Evolutionary conservation across 2,888 invertebrate genomes (phyloP).

Genomic region (Zele albiditarsus): DNA sequence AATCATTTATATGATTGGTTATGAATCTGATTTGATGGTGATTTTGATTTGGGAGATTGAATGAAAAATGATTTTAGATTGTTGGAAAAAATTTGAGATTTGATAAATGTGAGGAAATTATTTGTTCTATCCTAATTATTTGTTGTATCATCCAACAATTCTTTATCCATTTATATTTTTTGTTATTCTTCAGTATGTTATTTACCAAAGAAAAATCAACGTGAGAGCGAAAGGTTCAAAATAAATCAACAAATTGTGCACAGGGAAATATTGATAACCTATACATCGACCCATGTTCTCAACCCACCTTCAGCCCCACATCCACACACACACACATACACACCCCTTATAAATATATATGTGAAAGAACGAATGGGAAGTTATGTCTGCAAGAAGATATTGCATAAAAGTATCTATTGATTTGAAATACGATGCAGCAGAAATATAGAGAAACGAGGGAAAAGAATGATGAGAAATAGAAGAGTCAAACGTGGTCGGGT

Average conservation of each 20-base stretch:
- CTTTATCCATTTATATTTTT: neutral
- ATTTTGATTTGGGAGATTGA: too few species aligned
- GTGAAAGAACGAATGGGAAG: neutral
- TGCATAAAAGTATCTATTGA: constrained; percentile 52
- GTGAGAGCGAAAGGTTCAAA: neutral
- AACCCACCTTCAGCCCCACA: too few species aligned
- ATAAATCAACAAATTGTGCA: constrained; percentile 7
- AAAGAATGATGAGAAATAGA: neutral
- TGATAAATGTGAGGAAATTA: too few species aligned
- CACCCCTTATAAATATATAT: neutral
- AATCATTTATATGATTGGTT: too few species aligned
- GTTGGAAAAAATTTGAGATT: too few species aligned
- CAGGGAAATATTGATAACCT: neutral
- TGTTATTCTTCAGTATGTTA: neutral
- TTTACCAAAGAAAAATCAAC: neutral
- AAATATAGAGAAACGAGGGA: neutral
- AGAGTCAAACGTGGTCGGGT: constrained; percentile 11
- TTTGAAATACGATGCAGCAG: constrained; percentile 48
- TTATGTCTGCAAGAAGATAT: constrained; percentile 47
- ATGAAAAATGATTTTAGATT: too few species aligned
- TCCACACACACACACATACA: too few species aligned
- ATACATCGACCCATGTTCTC: too few species aligned
- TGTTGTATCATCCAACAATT: neutral
- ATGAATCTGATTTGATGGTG: too few species aligned
- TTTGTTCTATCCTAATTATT: neutral